phyloP scores from a whole-genome alignment of 1,140 invertebrate species.

The Caenorhabditis tropicalis region DNA sequence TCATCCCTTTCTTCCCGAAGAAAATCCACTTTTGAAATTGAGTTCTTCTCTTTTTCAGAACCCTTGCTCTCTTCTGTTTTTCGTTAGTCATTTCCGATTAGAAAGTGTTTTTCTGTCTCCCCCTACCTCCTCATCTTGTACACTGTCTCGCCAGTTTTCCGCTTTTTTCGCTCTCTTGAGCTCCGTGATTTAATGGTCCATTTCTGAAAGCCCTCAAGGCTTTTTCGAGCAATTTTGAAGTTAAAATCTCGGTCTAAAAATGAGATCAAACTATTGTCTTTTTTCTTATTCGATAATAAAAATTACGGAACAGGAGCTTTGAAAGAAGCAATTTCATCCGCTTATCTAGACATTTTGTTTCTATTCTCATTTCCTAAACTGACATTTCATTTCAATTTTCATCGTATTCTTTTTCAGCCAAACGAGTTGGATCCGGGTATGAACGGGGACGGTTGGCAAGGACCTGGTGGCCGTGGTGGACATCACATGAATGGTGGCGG shows the following conservation, averaged over 20 bases:
- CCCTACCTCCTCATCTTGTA: neutral
- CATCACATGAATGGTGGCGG: conserved; percentile 39
- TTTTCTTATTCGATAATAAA: no score
- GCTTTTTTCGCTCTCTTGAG: neutral
- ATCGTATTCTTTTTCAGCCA: neutral
- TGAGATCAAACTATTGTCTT: no score
- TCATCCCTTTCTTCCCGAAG: no score
- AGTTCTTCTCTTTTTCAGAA: neutral
- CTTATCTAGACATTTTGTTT: no score
- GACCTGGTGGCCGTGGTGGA: conserved; percentile 34
- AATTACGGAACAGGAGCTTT: no score
- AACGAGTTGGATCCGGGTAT: conserved; percentile 28
- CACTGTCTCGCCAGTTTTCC: neutral
- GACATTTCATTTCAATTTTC: neutral
- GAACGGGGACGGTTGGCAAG: conserved; percentile 37
- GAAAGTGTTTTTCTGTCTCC: neutral
- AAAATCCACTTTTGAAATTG: neutral
- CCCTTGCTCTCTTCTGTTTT: neutral
- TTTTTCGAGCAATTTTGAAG: neutral
- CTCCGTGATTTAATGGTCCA: neutral
- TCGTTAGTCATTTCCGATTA: neutral
- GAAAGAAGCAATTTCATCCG: no score
- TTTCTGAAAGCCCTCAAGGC: neutral
- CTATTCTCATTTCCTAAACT: neutral
- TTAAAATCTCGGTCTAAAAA: neutral